Evolutionary conservation across 2,113 vertebrate species (phyloP).

Genomic region (Tragelaphus buxtoni): DNA sequence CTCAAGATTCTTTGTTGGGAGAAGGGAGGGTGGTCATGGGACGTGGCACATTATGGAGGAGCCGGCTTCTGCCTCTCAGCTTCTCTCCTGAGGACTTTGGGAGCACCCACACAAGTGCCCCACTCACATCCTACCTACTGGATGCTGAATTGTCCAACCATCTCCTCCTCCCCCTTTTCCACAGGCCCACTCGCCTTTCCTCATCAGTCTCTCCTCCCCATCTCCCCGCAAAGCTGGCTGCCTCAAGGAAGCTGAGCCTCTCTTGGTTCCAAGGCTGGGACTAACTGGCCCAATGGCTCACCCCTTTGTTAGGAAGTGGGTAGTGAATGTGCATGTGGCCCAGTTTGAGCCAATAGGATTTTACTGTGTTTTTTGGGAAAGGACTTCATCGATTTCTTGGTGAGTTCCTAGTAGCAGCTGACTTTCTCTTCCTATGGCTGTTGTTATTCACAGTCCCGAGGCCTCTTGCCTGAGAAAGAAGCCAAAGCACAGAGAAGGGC

Average conservation of each 20-base stretch:
- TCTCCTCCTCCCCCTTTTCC: neutral
- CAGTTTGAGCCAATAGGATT: neutral
- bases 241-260: neutral
- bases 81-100: neutral
- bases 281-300: neutral
- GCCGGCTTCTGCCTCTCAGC: neutral
- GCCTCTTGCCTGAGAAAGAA: neutral
- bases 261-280: neutral
- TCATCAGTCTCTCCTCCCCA: neutral
- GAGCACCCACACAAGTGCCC: neutral
- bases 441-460: neutral
- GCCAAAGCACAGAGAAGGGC: neutral
- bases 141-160: neutral
- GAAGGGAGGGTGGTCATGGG: neutral
- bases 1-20: neutral
- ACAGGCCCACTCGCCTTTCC: neutral
- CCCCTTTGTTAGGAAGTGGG: neutral
- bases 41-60: neutral
- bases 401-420: neutral
- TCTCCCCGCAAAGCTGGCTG: neutral
- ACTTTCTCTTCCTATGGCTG: neutral
- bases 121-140: accelerated
- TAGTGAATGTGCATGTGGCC: neutral
- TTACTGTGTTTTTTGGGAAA: neutral
- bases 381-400: neutral